Base-by-base conservation (phyloP, 2,113 vertebrate genomes). In the Calonectris borealis region DNA sequence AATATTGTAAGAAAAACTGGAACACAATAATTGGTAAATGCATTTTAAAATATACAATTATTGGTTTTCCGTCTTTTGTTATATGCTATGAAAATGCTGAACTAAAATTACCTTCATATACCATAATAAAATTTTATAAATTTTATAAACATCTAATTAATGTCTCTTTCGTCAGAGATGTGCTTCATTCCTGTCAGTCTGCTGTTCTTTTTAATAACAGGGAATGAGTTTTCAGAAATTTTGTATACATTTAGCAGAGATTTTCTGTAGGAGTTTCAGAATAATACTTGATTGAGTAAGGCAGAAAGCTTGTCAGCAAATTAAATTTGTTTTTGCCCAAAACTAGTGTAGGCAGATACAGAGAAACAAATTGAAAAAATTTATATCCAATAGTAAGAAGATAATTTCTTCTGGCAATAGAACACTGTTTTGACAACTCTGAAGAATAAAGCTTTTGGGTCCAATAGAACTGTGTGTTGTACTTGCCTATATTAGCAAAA, bases 311-410 rank as follows among this genome's bases (percentile, higher is more conserved):
- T 90, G 69, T 83, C 90, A 92, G 87, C 90, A 96, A 96, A 94
- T 93, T 71, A 96, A 92, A 85, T 80, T 86, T 92, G 72, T 34
- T 96, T 96, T 93, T 80, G 51, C 89, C 89, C 54, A 86, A 95
- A 96, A 88, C 44, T 48, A 22, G 48, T 90, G 85, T 95, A 87
- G 83, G 83, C 88, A 95, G 95, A 97, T 85, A 91, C 44, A 94
- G 88, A 97, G 91, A 94, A 96, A 92, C 83, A 97, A 93, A 96
- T 76, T 90, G 80, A 93, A 97, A 97, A 94, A 89, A 83, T 16
- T 38, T 84, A 68, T 94, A 90, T 49, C 49, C 81, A 94, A 58
- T 62, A 96, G 83, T 86, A 97, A 86, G 42, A 85, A 94, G 95
- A 89, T 97, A 94, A 96, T 97, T 97, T 97, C 19, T 40, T 89